A percentile compares a stretch with the other conserved stretches of the same genome.
phyloP scores from a whole-genome alignment of 1,140 invertebrate genomes.

The Drosophila nasuta region DNA sequence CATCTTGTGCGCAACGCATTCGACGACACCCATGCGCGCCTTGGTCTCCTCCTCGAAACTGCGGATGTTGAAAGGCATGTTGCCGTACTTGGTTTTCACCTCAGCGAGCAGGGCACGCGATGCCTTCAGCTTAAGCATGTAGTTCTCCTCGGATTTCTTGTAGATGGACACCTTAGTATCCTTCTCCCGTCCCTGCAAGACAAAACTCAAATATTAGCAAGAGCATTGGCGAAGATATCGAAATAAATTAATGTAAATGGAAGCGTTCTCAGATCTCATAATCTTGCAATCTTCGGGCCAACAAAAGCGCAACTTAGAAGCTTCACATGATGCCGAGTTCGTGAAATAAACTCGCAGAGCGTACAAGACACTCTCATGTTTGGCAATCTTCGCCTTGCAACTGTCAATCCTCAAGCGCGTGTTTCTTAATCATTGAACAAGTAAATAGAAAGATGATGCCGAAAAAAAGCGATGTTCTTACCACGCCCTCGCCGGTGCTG shows the following conservation, averaged over 20 bases:
- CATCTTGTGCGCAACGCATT: conserved; percentile 99
- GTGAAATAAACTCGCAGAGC: conserved; percentile 29
- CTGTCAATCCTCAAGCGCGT: conserved; percentile 70
- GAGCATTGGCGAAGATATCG: neutral
- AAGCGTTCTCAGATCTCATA: conserved; percentile 83
- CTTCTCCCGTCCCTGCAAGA: conserved; percentile 91
- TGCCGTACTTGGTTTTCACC: conserved; percentile 96
- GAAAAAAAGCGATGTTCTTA: conserved; percentile 74
- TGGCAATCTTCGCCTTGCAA: conserved; percentile 25
- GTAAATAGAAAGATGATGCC: neutral
- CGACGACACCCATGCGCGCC: conserved; percentile 98
- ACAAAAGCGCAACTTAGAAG: conserved; percentile 16
- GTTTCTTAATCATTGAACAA: conserved; percentile 82
- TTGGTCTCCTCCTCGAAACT: conserved; percentile 98
- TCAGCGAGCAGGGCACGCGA: conserved; percentile 98
- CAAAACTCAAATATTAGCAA: conserved; percentile 27
- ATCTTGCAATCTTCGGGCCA: conserved; percentile 76
- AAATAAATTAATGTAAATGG: neutral
- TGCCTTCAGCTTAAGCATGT: conserved; percentile 98
- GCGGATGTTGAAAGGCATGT: conserved; percentile 96
- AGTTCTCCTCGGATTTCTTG: conserved; percentile 99
- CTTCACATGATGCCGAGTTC: conserved; percentile 43
- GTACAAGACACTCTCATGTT: conserved; percentile 36
- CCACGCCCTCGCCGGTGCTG: conserved; percentile 95
- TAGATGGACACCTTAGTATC: conserved; percentile 98